Evolutionary conservation across 2,888 invertebrate species (phyloP), one percentile per base, ranked within the genome.

Genomic region (Drosophila longiperda): DNA sequence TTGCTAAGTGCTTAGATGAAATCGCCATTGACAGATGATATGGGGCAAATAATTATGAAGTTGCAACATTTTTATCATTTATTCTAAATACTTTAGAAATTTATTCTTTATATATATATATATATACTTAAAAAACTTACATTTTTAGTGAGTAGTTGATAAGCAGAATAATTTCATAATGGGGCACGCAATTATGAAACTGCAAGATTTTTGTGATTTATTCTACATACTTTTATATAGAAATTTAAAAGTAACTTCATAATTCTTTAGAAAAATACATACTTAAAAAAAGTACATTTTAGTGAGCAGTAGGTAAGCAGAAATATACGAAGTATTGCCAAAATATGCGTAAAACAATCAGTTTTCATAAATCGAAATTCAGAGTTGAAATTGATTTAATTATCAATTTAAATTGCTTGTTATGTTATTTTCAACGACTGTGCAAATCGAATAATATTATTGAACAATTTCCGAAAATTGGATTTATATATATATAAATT

Each of bases 1-100:
- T 57, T 49, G 65, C 34, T 54, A 73, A 66, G 69, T 78, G 79
- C 66, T 59, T 50, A 49, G 23, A 40, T 65, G 48, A 45, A 29
- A 29, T 50, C 52, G 50, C 38, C 38, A 67, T 57, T 62, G 55
- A 79, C 65, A 48, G 38, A 62, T 57, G 52, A 12, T 61, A 7
- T 38, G 17, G 15, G 33, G 23, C 26, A 48, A 26, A 6, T 26
- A 15, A 48, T 48, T 20, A 29, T 29, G 2, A 29, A 29, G 29
- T 1, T 29, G 29, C 29, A 29, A 5, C 6, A 29, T 29, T 29
- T 29, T 29, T 29, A 1, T 29, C 29, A 29, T 29, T 29, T 29
- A 29, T 29, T 29, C 29, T 6, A 29, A 29, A 29, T 36, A 36
- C 12, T 36, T 6, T 7, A 12, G 20, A 3, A 12, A 45, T 3